Evolutionary conservation across 2,113 vertebrate genomes (phyloP).

Genomic region (Pipra filicauda): DNA sequence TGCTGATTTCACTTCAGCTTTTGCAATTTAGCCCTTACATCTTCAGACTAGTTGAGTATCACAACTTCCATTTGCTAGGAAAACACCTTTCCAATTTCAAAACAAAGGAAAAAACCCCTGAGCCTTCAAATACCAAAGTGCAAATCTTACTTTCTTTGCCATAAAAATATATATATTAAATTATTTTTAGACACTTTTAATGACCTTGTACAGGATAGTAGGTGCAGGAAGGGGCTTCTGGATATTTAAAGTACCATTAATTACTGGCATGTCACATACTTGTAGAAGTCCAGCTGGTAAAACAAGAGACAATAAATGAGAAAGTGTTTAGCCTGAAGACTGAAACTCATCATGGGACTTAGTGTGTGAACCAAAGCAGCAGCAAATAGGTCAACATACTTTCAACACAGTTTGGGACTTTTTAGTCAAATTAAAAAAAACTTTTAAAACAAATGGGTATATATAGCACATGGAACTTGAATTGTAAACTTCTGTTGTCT

Average conservation of each 20-base stretch:
- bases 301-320: background rate
- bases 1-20: background rate
- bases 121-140: background rate
- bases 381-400: background rate
- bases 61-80: background rate
- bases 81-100: background rate
- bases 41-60: background rate
- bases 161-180: background rate
- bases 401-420: background rate
- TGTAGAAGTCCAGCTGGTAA: background rate
- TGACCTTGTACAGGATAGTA: background rate
- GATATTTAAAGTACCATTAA: background rate
- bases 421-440: background rate
- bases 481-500: background rate
- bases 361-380: background rate
- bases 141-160: background rate
- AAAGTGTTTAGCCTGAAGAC: background rate
- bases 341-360: background rate
- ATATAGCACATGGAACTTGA: background rate
- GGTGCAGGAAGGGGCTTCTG: background rate
- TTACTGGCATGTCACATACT: background rate
- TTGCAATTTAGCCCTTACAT: background rate
- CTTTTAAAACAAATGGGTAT: background rate
- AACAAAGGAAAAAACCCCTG: background rate
- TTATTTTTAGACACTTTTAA: background rate